Evolutionary conservation across 2,888 invertebrate species (phyloP), one percentile per base, ranked within the genome.

Genomic region (Cistogaster globosa): DNA sequence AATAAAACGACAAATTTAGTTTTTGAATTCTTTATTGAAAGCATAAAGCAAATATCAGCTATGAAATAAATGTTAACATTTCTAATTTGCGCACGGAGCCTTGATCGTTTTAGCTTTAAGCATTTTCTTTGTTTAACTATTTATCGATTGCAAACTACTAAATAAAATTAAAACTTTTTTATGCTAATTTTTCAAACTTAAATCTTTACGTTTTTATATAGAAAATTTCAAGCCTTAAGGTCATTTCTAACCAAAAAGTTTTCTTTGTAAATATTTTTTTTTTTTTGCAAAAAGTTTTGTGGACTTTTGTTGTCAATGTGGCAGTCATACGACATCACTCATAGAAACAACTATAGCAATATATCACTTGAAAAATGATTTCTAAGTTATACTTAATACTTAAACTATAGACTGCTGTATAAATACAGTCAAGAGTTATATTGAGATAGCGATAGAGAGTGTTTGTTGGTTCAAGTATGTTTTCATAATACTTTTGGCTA

Each of bases 291-390:
- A 74, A 69, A 78, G 63, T 82, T 84, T 82, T 78, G 16, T 14
- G 38, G 77, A 84, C 68, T 81, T 83, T 68, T 80, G 58, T 80
- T 81, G 81, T 58, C 77, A 82, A 69, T 69, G 69, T 78, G 72
- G 78, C 80, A 84, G 76, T 81, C 84, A 78, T 67, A 16, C 67
- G 82, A 68, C 82, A 85, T 82, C 82, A 85, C 57, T 84, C 62
- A 69, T 6, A 48, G 48, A 16, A 65, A 55, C 55, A 60, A 71
- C 62, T 67, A 55, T 62, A 62, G 67, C 53, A 76, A 78, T 85
- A 78, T 78, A 74, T 48, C 77, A 69, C 77, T 78, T 78, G 57
- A 81, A 74, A 76, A 69, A 53, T 82, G 51, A 63, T 78, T 68
- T 75, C 38, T 7, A 42, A 63, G 57, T 69, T 74, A 74, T 63